Conservation (phyloP, 2,113 vertebrate species). For the Chloebia gouldiae region DNA sequence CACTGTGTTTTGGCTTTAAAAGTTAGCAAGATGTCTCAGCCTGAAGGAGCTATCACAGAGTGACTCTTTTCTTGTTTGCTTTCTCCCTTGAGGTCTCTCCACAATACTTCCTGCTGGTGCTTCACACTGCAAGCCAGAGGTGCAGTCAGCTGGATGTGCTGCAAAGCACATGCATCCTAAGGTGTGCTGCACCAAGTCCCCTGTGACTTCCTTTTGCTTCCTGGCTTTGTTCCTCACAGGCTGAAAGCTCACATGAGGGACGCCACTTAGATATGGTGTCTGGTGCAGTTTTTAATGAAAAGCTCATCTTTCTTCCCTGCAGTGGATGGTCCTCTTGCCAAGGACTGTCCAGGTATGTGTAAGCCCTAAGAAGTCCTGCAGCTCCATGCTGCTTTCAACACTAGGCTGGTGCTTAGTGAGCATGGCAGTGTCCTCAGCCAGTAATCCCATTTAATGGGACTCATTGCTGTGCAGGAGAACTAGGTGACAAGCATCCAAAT, state of each 20-base stretch:
- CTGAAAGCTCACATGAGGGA: not conserved
- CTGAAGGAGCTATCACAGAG: not conserved
- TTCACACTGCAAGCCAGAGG: not conserved
- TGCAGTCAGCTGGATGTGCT: not conserved
- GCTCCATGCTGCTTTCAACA: not conserved
- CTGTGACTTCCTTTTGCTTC: not conserved
- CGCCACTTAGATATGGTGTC: not conserved
- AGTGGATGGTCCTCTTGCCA: not conserved
- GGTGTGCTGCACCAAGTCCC: not conserved
- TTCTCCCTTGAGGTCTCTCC: not conserved
- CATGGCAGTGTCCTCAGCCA: not conserved
- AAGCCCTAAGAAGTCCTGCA: not conserved
- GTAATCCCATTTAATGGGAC: not conserved
- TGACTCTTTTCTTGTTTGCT: not conserved
- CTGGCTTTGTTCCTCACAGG: accelerated
- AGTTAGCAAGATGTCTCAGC: not conserved
- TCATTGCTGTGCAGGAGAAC: not conserved
- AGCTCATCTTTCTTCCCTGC: not conserved
- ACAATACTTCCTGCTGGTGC: not conserved
- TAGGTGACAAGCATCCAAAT: not conserved
- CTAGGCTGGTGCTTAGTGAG: not conserved
- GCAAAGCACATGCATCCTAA: not conserved
- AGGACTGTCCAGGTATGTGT: not conserved
- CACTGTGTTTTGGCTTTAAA: not conserved
- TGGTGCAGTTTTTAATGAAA: not conserved